These are phyloP conservation scores for Chrysolina oricalcia DNA, from an alignment of 2,888 invertebrate species.

Conservation along the genomic window DNA sequence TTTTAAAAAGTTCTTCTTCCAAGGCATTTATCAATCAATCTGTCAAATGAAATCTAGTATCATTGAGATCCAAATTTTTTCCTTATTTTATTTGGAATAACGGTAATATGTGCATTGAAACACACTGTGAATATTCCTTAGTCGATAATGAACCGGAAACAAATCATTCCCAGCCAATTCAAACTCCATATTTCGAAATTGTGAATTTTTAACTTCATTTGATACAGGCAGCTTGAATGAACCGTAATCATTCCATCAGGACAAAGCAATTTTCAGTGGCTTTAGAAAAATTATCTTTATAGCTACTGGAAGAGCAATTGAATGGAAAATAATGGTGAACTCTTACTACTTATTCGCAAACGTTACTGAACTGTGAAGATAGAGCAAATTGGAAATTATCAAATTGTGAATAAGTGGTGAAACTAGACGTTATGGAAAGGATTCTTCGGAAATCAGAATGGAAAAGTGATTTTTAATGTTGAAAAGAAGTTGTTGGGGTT, in stretches of 20 bases:
- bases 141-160: no score
- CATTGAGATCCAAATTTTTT: no score
- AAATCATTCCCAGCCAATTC: no score
- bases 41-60: no score
- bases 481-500: no score
- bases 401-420: conserved; percentile 3
- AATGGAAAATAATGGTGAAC: conserved; percentile 49
- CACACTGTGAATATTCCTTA: no score
- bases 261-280: conserved; percentile 21
- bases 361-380: conserved; percentile 49
- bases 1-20: no score
- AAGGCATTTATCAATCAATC: no score
- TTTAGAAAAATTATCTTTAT: conserved; percentile 30
- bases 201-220: background rate
- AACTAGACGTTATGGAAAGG: background rate
- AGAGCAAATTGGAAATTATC: conserved; percentile 42
- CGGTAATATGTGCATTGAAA: no score
- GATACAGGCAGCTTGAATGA: background rate
- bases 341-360: conserved; percentile 33
- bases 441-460: background rate
- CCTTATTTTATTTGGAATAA: no score
- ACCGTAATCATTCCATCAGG: background rate
- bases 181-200: no score
- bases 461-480: background rate
- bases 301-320: conserved; percentile 32